A percentile compares a stretch with the other conserved stretches of the same genome.
These are phyloP conservation scores for Poeciliopsis gracilis DNA, from an alignment of 2,797 vertebrate genomes.

Conservation along the genomic window DNA sequence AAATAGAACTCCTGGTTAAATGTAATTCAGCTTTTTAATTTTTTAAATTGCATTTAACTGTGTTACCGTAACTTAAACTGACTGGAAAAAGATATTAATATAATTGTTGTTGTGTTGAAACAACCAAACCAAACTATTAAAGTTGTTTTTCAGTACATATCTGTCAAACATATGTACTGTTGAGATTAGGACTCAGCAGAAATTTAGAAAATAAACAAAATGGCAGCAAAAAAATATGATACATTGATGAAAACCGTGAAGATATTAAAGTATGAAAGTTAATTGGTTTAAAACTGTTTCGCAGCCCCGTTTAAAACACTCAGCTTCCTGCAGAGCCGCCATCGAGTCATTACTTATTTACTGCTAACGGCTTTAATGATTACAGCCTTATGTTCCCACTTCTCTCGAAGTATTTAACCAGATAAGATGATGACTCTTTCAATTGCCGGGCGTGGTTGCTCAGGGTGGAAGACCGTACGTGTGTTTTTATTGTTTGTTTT, in stretches of 20 bases:
- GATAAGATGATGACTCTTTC: neutral
- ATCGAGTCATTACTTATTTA: neutral
- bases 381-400: neutral
- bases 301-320: neutral
- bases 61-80: neutral
- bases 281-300: neutral
- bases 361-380: neutral
- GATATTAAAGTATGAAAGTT: neutral
- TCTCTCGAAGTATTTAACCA: neutral
- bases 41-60: neutral
- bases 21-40: neutral
- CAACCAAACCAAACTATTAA: neutral
- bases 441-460: neutral
- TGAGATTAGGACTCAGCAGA: neutral
- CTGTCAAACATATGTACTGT: neutral
- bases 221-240: neutral
- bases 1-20: neutral
- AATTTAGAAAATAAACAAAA: neutral
- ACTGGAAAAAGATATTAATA: neutral
- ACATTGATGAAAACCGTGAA: neutral
- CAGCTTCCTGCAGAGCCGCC: neutral
- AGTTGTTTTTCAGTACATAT: neutral
- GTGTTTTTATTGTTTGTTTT: too few relatives aligned
- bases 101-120: neutral
- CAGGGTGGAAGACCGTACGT: slow-evolving; percentile 8